Conservation (phyloP, 37 sponge, comb jelly and placozoan genomes). For the Spongia lamella region DNA sequence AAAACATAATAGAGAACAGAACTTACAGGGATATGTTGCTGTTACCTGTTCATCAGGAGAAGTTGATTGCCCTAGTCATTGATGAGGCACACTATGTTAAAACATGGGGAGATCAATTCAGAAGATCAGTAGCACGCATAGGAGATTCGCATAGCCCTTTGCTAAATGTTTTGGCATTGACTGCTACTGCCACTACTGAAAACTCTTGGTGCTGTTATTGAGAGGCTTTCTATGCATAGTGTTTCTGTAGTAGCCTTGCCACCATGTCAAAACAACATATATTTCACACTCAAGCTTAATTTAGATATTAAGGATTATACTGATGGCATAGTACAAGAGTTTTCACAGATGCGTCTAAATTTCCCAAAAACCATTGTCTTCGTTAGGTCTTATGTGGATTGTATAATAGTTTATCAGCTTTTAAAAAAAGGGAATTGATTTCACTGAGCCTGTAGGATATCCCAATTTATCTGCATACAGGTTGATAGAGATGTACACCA, state of each 20-base stretch:
- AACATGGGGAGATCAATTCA: slow-evolving; percentile 52
- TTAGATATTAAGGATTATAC: not conserved
- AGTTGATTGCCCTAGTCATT: slow-evolving; percentile 42
- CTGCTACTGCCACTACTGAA: slow-evolving; percentile 46
- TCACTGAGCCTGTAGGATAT: not conserved
- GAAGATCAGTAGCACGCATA: slow-evolving; percentile 32
- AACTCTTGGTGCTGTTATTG: slow-evolving; percentile 14
- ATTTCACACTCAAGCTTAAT: not conserved
- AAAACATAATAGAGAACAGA: slow-evolving; percentile 31
- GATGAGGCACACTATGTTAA: slow-evolving; percentile 68
- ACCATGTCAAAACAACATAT: slow-evolving; percentile 28
- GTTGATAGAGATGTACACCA: too few species aligned
- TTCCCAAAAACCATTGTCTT: too few species aligned
- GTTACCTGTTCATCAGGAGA: slow-evolving; percentile 13
- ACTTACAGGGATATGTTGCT: slow-evolving; percentile 43
- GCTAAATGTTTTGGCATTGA: slow-evolving; percentile 23
- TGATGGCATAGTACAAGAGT: too few species aligned
- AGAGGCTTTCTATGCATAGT: not conserved
- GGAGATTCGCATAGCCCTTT: slow-evolving; percentile 32
- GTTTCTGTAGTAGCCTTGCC: slow-evolving; percentile 25
- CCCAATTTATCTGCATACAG: too few species aligned
- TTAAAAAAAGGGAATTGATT: not conserved
- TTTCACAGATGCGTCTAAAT: too few species aligned
- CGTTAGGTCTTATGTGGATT: not conserved
- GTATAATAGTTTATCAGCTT: too few species aligned